Evolutionary conservation across 2,888 invertebrate species (phyloP).

Genomic region (Idaea straminata): DNA sequence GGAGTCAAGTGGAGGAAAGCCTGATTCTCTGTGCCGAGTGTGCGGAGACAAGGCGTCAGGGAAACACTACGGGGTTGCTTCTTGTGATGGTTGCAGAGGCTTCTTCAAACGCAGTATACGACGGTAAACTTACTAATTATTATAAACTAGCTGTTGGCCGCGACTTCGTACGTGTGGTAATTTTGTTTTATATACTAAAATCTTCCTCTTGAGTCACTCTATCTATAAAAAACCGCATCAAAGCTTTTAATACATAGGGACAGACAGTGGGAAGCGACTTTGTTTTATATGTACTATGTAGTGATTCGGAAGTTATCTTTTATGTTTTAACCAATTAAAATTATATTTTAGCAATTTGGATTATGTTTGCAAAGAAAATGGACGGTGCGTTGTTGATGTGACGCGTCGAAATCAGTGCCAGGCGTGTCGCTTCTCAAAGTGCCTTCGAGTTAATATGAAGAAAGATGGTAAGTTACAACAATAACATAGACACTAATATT

Average conservation of each 20-base stretch:
- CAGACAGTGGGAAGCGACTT: no score
- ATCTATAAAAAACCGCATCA: no score
- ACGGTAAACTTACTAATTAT: slow-evolving; percentile 72
- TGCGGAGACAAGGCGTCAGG: slow-evolving; percentile 90
- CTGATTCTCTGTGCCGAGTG: slow-evolving; percentile 87
- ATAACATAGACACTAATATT: no score
- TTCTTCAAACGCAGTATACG: slow-evolving; percentile 97
- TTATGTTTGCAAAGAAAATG: slow-evolving; percentile 95
- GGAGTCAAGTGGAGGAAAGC: slow-evolving; percentile 63
- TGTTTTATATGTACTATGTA: no score
- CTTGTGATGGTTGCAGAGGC: slow-evolving; percentile 92
- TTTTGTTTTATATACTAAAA: no score
- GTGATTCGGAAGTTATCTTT: neutral
- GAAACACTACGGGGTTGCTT: slow-evolving; percentile 94
- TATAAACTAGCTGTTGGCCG: neutral
- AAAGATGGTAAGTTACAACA: slow-evolving; percentile 87
- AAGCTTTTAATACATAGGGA: no score
- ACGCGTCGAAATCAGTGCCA: slow-evolving; percentile 96
- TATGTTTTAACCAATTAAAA: slow-evolving; percentile 3
- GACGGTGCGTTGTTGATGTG: slow-evolving; percentile 93
- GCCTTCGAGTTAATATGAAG: slow-evolving; percentile 95
- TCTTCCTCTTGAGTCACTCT: no score
- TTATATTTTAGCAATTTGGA: slow-evolving; percentile 85
- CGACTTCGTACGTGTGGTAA: no score
- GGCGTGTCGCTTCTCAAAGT: slow-evolving; percentile 95